phyloP scores from a whole-genome alignment of 2,888 invertebrate species.

The Hemaris fuciformis region DNA sequence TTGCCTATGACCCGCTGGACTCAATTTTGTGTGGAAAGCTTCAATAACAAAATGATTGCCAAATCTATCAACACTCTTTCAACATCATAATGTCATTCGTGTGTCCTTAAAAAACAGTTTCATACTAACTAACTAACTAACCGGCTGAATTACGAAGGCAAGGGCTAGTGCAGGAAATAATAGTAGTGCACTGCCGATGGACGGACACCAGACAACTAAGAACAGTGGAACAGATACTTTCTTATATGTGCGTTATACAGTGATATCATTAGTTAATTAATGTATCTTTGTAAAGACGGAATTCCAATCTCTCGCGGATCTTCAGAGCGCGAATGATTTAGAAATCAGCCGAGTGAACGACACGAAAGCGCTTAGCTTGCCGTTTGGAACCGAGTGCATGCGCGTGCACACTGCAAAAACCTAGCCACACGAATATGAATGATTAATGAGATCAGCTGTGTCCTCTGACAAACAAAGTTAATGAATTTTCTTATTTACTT shows the following conservation, averaged over 20 bases:
- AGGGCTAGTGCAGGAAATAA: too few relatives aligned
- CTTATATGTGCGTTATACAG: not conserved
- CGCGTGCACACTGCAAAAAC: slow-evolving; percentile 44
- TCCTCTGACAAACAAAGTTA: slow-evolving; percentile 52
- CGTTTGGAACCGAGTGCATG: slow-evolving; percentile 42
- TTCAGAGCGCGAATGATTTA: slow-evolving; percentile 51
- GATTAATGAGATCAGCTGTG: slow-evolving; percentile 69
- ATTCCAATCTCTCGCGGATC: slow-evolving; percentile 67
- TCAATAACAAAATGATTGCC: too few relatives aligned
- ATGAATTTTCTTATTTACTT: slow-evolving; percentile 28
- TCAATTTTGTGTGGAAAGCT: not conserved
- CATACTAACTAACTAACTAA: too few relatives aligned
- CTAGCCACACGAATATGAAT: slow-evolving; percentile 48
- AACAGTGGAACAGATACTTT: not conserved
- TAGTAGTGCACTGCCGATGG: not conserved
- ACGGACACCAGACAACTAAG: not conserved
- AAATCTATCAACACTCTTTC: too few relatives aligned
- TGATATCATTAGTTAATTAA: slow-evolving; percentile 35
- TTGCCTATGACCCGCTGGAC: not conserved
- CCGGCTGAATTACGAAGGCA: too few relatives aligned
- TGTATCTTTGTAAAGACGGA: slow-evolving; percentile 51
- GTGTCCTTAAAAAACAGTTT: too few relatives aligned
- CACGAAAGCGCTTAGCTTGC: slow-evolving; percentile 52
- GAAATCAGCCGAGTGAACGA: slow-evolving; percentile 62
- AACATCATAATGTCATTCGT: too few relatives aligned